Evolutionary conservation across 2,113 vertebrate genomes (phyloP).

Genomic region (Dasyurus viverrinus): DNA sequence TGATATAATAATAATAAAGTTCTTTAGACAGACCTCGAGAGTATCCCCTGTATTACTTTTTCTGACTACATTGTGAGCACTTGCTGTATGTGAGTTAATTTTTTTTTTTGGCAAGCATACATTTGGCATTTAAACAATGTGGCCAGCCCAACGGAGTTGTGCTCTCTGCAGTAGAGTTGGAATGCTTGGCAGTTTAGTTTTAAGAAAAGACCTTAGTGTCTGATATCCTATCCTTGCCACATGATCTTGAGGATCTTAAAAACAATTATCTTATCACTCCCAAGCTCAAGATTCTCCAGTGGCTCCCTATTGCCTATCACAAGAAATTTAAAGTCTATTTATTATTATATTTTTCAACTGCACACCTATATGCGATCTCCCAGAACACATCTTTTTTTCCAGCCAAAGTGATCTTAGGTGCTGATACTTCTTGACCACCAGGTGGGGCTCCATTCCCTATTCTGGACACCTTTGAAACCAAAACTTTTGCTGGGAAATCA

Average conservation of each 20-base stretch:
- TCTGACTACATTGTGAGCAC: no score
- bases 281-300: not conserved
- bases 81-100: no score
- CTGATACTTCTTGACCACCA: not conserved
- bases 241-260: no score
- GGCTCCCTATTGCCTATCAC: not conserved
- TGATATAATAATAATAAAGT: not conserved
- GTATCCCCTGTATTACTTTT: no score
- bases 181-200: no score
- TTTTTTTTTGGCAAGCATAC: no score
- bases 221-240: no score
- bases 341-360: not conserved
- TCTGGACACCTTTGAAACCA: not conserved
- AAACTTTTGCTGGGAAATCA: not conserved
- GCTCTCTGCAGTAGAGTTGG: no score
- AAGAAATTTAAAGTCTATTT: not conserved
- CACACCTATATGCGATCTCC: fast-evolving
- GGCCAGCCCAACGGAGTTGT: no score
- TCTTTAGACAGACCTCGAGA: no score
- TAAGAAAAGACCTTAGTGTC: no score
- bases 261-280: not conserved
- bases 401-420: not conserved
- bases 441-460: not conserved
- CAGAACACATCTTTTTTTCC: not conserved
- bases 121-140: no score